Conservation (phyloP, 2,797 vertebrate species). For the Anableps anableps region DNA sequence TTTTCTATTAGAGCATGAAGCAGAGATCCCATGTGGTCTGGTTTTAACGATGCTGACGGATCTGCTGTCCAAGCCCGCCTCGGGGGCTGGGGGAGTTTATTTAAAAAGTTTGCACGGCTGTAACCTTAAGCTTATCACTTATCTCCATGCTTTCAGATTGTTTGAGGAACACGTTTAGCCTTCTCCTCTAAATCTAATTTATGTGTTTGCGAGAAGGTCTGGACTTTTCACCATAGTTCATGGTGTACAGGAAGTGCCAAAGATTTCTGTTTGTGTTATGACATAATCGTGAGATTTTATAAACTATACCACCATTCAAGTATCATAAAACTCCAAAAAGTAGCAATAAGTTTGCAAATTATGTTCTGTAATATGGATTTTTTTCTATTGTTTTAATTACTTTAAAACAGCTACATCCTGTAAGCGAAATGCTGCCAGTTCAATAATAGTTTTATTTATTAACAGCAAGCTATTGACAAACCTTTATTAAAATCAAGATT, state of each 20-base stretch:
- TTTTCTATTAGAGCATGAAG: slow-evolving; percentile 30
- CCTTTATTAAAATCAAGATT: not conserved
- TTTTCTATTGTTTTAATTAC: not conserved
- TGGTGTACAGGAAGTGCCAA: not conserved
- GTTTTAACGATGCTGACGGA: slow-evolving; percentile 41
- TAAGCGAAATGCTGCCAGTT: not conserved
- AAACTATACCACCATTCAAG: not conserved
- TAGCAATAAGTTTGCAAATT: not conserved
- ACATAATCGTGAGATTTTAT: not conserved
- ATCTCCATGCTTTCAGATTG: not conserved
- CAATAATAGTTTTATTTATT: not conserved
- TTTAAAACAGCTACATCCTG: not conserved
- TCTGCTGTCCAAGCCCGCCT: slow-evolving; percentile 22
- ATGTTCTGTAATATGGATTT: not conserved
- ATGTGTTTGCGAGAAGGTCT: slow-evolving; percentile 1
- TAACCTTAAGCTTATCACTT: slow-evolving; percentile 46
- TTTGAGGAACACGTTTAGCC: slow-evolving; percentile 12
- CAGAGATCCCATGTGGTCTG: slow-evolving; percentile 42
- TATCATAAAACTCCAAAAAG: not conserved
- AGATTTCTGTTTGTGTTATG: not conserved
- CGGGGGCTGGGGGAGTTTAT: slow-evolving; percentile 14
- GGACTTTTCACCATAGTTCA: not conserved
- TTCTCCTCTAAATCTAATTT: slow-evolving; percentile 14
- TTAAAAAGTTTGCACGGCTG: slow-evolving; percentile 38
- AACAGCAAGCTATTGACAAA: not conserved